Base-by-base conservation (phyloP, 2,888 invertebrate species). In the Drosophila hamatofila region DNA sequence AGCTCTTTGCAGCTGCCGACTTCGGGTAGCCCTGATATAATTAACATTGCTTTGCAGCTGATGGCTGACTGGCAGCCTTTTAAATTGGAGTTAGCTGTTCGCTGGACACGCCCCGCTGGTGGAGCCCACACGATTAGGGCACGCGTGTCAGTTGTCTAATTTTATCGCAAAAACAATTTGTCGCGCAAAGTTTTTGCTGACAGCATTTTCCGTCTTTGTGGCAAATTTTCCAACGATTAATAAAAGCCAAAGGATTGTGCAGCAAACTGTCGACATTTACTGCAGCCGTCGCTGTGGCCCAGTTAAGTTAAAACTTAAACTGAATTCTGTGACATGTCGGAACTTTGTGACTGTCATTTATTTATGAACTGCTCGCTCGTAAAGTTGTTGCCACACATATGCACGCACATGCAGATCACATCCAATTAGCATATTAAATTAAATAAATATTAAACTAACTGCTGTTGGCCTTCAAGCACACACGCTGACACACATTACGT, bases 361-460 rank as follows among this genome's bases (percentile, higher is more conserved):
- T 86, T 90, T 90, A 86, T 86, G 87, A 88, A 83, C 80, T 80
- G 74, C 60, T 75, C 67, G 81, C 75, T 86, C 88, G 81, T 88
- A 90, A 89, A 89, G 88, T 82, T 86, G 57, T 56, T 57, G 63
- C 35, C 72, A 71, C 61, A 78, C 73, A 81, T 72, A 78, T 54
- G 66, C 64, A 73, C 67, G 62, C 74, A 75, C 70, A 65, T 63
- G 54, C 75, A 81, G 82, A 88, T 90, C 81, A 80, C 82, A 91
- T 90, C 88, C 91, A 90, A 90, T 90, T 90, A 90, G 87, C 90
- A 90, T 90, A 91, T 91, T 91, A 90, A 91, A 91, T 90, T 86
- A 87, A 90, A 90, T 90, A 84, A 91, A 90, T 90, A 91, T 91
- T 91, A 91, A 89, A 91, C 90, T 82, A 91, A 85, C 81, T 87